These are phyloP conservation scores for silkworm (Bombyx mori) DNA, from an alignment of 1,140 invertebrate species.

Conservation along the genomic window ASM3026992v2 NC_085125.1:7857501-7858000, in stretches of 20 bases:
- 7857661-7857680: constrained; percentile 7
- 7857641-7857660: constrained; percentile 6
- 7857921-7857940: constrained; percentile 45
- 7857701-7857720: neutral
- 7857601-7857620: constrained; percentile 8
- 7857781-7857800: constrained; percentile 24
- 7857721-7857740: constrained; percentile 8
- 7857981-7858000: constrained; percentile 83
- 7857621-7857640: constrained; percentile 14
- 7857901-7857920: constrained; percentile 16
- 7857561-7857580: constrained; percentile 18
- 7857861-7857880: constrained; percentile 62
- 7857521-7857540: constrained; percentile 6
- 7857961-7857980: constrained; percentile 80
- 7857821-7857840: constrained; percentile 40
- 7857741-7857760: constrained; percentile 19
- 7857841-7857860: constrained; percentile 57
- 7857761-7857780: constrained; percentile 20
- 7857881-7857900: constrained; percentile 53
- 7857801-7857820: constrained; percentile 33
- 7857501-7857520: constrained; percentile 14
- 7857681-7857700: constrained; percentile 17
- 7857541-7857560: constrained; percentile 8
- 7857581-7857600: neutral
- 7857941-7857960: constrained; percentile 80